Evolutionary conservation across 1,140 invertebrate species (phyloP), one percentile per base, ranked within the genome.

Genomic region (Leptinotarsa lineolata): DNA sequence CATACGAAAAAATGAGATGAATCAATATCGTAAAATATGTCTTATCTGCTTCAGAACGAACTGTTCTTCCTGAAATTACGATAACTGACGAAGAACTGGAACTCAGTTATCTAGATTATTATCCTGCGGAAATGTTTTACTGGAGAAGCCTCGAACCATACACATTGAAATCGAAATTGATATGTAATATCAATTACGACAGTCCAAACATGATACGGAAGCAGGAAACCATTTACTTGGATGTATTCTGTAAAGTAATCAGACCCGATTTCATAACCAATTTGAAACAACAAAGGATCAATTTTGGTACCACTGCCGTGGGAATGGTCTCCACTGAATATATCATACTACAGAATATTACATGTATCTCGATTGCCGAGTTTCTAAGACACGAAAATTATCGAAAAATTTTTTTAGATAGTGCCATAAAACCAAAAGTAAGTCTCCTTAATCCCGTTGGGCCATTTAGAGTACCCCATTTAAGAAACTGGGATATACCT

Each of bases 111-210:
- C 48, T 74, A 45, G 78, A 82, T 61, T 70, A 74, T 11, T 81
- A 76, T 74, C 81, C 80, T 4, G 77, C 81, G 24, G 79, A 80
- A 68, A 80, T 80, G 78, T 45, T 61, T 39, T 69, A 77, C 39
- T 82, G 80, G 80, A 76, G 77, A 63, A 76, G 44, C 30, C 44
- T 79, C 16, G 74, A 82, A 61, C 76, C 81, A 3, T 80, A 79
- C 68, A 54, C 66, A 11, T 75, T 82, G 5, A 70, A 75, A 48
- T 74, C 73, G 13, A 66, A 75, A 20, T 81, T 80, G 30, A 73
- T 46, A 13, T 80, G 79, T 46, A 21, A 39, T 13, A 30, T 81
- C 2, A 74, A 48, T 16, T 82, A 80, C 39, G 59, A 58, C 18
- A 73, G 69, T 61, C 66, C 70, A 58, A 12, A 60, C 46, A 59